These are phyloP conservation scores for Ephialtes manifestator DNA, from an alignment of 2,888 invertebrate species.

Conservation along the genomic window DNA sequence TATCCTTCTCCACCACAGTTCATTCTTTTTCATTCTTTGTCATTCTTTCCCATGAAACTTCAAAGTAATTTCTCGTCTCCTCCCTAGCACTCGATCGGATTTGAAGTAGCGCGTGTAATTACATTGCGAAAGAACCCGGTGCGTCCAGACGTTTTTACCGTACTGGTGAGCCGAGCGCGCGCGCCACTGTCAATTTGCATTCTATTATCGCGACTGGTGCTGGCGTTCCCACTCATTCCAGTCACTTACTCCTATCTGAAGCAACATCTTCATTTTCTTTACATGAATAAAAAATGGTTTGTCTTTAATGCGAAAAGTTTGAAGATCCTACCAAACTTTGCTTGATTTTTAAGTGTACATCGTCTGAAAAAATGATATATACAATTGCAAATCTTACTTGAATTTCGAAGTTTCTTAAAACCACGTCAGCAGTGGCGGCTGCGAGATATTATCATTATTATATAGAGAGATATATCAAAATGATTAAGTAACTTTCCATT, in stretches of 20 bases:
- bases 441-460: too few species aligned
- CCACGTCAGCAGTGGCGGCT: too few species aligned
- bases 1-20: conserved; percentile 8
- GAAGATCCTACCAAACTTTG: background rate
- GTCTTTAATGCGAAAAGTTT: conserved; percentile 30
- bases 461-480: background rate
- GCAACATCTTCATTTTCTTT: conserved; percentile 46
- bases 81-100: conserved; percentile 75
- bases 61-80: conserved; percentile 73
- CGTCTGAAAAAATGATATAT: background rate
- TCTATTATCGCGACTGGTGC: conserved; percentile 73
- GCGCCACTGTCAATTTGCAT: conserved; percentile 79
- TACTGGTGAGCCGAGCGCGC: conserved; percentile 40
- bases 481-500: too few species aligned
- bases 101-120: conserved; percentile 79
- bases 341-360: background rate
- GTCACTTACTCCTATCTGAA: conserved; percentile 36
- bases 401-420: background rate
- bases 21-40: conserved; percentile 58
- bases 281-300: conserved; percentile 49
- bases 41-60: conserved; percentile 67
- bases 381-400: background rate
- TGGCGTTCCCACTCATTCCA: conserved; percentile 50
- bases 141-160: conserved; percentile 76
- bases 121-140: conserved; percentile 76